These are phyloP conservation scores for Tachyglossus aculeatus DNA, from an alignment of 2,797 vertebrate species.

Conservation along the genomic window DNA sequence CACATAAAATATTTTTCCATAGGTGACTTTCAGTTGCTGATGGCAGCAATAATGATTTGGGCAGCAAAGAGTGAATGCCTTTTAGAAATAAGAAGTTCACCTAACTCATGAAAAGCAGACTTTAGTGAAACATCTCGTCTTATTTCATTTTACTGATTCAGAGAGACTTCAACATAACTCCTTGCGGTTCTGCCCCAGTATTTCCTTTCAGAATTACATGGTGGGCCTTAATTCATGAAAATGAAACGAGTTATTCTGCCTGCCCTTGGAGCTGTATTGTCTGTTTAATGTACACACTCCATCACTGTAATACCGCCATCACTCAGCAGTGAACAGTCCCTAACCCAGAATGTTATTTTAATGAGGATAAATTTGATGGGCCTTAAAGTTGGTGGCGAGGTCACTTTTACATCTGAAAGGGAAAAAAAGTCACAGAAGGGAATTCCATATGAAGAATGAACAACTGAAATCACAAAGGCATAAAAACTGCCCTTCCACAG, in stretches of 20 bases:
- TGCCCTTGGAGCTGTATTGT: not conserved
- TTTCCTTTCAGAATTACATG: conserved; percentile 31
- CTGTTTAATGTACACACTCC: not conserved
- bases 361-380: not conserved
- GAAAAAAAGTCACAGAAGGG: no score
- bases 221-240: conserved; percentile 20
- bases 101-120: not conserved
- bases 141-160: conserved; percentile 37
- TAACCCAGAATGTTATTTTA: not conserved
- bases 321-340: not conserved
- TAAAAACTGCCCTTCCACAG: not conserved
- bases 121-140: not conserved
- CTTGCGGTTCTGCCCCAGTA: conserved; percentile 13
- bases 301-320: not conserved
- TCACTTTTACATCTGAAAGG: not conserved
- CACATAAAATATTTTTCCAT: not conserved
- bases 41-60: conserved; percentile 11
- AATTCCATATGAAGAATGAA: no score
- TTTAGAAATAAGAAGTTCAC: conserved; percentile 15
- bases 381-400: not conserved
- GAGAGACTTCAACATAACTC: conserved; percentile 24
- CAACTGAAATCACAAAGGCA: no score
- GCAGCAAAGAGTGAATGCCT: conserved; percentile 13
- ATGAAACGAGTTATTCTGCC: not conserved
- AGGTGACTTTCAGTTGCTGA: no score